These are phyloP conservation scores for Volucella zonaria DNA, from an alignment of 2,888 invertebrate species.

Conservation along the genomic window DNA sequence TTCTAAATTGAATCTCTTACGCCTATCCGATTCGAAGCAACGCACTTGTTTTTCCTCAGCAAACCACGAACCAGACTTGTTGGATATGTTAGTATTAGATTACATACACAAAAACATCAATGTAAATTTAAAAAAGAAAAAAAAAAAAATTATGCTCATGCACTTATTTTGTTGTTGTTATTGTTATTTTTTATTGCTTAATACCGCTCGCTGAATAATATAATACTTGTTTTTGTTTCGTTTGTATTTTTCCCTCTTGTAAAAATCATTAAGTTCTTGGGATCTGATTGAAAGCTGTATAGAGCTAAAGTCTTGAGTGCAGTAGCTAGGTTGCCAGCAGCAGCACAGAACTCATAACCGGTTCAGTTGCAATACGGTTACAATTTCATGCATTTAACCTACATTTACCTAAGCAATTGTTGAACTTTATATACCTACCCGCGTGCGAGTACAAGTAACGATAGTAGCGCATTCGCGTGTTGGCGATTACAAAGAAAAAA, in stretches of 20 bases:
- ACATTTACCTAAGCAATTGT: slow-evolving; percentile 70
- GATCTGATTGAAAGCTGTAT: slow-evolving; percentile 47
- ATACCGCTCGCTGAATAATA: slow-evolving; percentile 12
- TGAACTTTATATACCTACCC: slow-evolving; percentile 52
- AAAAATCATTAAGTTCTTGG: slow-evolving; percentile 45
- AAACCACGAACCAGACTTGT: slow-evolving; percentile 63
- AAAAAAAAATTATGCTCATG: slow-evolving; percentile 23
- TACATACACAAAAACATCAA: slow-evolving; percentile 65
- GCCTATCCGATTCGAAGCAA: slow-evolving; percentile 55
- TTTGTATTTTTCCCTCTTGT: slow-evolving; percentile 29
- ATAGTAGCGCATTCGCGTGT: slow-evolving; percentile 26
- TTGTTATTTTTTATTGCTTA: slow-evolving; percentile 39
- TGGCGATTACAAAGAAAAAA: slow-evolving; percentile 11
- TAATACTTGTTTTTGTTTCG: slow-evolving; percentile 32
- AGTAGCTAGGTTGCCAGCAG: slow-evolving; percentile 35
- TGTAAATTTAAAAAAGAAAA: slow-evolving; percentile 36
- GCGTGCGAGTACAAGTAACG: slow-evolving; percentile 10
- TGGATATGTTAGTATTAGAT: slow-evolving; percentile 73
- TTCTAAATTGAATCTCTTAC: slow-evolving; percentile 73
- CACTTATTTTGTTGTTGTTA: slow-evolving; percentile 27
- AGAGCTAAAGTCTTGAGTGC: too few species aligned
- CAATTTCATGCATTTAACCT: slow-evolving; percentile 71
- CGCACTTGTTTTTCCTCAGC: slow-evolving; percentile 72
- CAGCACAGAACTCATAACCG: slow-evolving; percentile 66
- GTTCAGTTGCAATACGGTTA: slow-evolving; percentile 70